A percentile compares a stretch with the other conserved stretches of the same genome.
Conservation (phyloP, 2,113 vertebrate genomes). For the Ariopsis seemanni region DNA sequence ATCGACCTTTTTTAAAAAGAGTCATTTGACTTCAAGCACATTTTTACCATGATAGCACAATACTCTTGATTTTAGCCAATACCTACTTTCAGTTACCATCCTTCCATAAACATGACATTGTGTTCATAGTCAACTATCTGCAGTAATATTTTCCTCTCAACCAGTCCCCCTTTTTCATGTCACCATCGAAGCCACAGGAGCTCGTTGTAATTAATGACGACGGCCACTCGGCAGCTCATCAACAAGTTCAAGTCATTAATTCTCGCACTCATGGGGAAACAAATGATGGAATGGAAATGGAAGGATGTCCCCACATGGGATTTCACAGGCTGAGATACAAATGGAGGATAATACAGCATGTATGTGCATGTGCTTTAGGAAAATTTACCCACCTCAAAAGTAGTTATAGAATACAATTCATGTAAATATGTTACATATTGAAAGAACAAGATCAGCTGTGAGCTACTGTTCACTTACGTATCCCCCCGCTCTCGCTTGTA, state of each 20-base stretch:
- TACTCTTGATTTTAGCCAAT: background rate
- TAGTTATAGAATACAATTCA: background rate
- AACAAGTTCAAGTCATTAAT: slow-evolving; percentile 63
- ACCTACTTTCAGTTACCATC: background rate
- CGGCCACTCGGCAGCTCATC: slow-evolving; percentile 55
- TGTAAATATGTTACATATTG: background rate
- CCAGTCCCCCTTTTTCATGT: background rate
- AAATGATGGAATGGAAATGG: slow-evolving; percentile 63
- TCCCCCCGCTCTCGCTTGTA: too few relatives aligned
- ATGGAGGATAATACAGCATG: background rate
- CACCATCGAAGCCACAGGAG: background rate
- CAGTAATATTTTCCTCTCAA: background rate
- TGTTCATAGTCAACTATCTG: background rate
- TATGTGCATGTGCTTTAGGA: background rate
- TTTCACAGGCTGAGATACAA: slow-evolving; percentile 24
- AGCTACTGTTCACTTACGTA: too few relatives aligned
- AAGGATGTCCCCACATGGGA: slow-evolving; percentile 33
- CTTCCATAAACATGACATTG: background rate
- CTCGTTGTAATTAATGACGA: slow-evolving; percentile 63
- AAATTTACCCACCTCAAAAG: background rate
- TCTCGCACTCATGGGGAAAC: slow-evolving; percentile 54
- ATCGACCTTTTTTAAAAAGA: too few relatives aligned
- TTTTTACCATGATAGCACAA: background rate
- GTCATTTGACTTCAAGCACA: background rate
- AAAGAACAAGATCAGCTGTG: too few relatives aligned